Base-by-base conservation (phyloP, 2,113 vertebrate genomes). In the Tichodroma muraria region DNA sequence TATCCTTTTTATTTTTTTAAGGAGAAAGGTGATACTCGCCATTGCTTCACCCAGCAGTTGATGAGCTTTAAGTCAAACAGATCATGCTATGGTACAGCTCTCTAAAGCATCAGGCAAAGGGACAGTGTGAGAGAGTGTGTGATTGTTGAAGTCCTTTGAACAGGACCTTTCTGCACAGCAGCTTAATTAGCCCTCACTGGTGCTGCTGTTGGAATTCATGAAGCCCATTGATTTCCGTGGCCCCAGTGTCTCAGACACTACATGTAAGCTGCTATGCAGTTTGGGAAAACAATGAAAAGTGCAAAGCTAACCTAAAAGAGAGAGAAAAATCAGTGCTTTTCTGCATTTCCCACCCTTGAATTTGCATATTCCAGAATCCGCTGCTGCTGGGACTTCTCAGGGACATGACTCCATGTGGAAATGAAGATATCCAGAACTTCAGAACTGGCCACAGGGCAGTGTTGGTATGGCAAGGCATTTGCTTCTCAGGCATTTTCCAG, bases 311-410 rank as follows among this genome's bases (percentile, higher is more conserved):
- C 75, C 68, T 65, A 66, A 85, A 86, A 85, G 59, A 82, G 53
- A 92, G 59, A 90, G 37, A 47, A 66, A 86, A 87, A 68, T 87
- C 78, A 50, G 30, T 87, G 91, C 88, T 93, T 80, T 79, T 80
- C 72, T 94, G 88, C 80, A 83, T 81, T 86, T 80, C 69, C 79
- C 59, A 61, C 57, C 66, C 75, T 79, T n/a, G 52, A 85, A 79
- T 89, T 95, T 86, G 65, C 85, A 22, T 90, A 73, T 57, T 49
- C 17, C 63, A 89, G 85, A 78, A 88, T n/a, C 49, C 73, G 44
- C 33, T 72, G 92, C 91, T 90, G 75, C 93, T 45, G 3, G 96
- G 64, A 81, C 96, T 96, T 98, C 97, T 98, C 98, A 98, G 97
- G 98, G 97, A 98, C 93, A 90, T 96, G 97, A 95, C 93, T 93